Conservation (phyloP, 2,888 invertebrate species). For the Idaea biselata region DNA sequence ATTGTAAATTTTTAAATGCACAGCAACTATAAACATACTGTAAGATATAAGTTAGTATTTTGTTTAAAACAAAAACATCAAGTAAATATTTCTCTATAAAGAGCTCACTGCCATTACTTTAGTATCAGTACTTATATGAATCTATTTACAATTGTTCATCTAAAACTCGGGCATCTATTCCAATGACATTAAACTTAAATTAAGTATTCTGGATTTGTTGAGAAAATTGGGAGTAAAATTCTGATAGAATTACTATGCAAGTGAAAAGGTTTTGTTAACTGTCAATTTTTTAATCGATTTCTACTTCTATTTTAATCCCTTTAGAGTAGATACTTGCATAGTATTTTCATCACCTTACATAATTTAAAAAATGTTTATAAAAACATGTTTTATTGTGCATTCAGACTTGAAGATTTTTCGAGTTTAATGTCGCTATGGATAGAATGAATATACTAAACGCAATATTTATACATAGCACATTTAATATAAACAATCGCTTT, state of each 20-base stretch:
- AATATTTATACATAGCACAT: conserved; percentile 70
- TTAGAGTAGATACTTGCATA: background rate
- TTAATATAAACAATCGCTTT: conserved; percentile 49
- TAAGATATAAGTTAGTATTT: conserved; percentile 28
- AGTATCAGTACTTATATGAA: conserved; percentile 1
- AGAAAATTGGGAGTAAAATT: background rate
- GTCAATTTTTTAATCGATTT: background rate
- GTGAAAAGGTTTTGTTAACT: background rate
- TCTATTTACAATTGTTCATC: conserved; percentile 6
- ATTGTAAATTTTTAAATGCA: conserved; percentile 39
- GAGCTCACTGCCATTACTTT: background rate
- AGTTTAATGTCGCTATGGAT: conserved; percentile 23
- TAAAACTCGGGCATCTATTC: background rate
- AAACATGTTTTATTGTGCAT: conserved; percentile 7
- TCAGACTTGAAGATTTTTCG: conserved; percentile 34
- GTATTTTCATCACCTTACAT: background rate
- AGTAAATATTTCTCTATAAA: conserved; percentile 35
- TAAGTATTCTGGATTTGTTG: background rate
- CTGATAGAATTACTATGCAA: background rate
- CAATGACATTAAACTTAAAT: conserved; percentile 5
- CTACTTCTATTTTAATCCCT: background rate
- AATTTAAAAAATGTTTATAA: background rate
- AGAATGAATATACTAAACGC: conserved; percentile 25
- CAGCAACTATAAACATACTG: conserved; percentile 40
- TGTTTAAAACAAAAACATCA: conserved; percentile 39